Percentiles rank a stretch among this genome's conserved stretches.
Conservation (phyloP, 2,113 vertebrate genomes). For the Ammodytes marinus region DNA sequence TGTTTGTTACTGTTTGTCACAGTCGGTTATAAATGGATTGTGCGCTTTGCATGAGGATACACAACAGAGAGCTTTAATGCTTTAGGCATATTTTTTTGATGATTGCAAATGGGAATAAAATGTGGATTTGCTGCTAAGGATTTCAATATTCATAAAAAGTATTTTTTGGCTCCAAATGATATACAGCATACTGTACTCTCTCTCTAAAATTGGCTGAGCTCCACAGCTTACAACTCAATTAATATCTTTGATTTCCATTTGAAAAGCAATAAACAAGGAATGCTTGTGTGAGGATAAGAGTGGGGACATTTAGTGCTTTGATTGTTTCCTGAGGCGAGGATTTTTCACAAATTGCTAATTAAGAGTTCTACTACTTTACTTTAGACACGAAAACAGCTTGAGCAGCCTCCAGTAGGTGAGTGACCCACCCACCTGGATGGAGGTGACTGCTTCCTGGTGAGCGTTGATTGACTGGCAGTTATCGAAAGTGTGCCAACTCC, state of each 20-base stretch:
- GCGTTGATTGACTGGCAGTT: constrained; percentile 85
- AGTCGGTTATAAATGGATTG: constrained; percentile 66
- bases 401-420: constrained; percentile 26
- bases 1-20: constrained; percentile 28
- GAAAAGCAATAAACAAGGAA: constrained; percentile 63
- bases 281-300: constrained; percentile 38
- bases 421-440: constrained; percentile 82
- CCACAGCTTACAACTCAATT: constrained; percentile 52
- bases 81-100: constrained; percentile 67
- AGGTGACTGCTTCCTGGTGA: constrained; percentile 84
- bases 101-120: constrained; percentile 69
- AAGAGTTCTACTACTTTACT: constrained; percentile 38
- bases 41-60: constrained; percentile 59
- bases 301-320: constrained; percentile 28
- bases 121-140: constrained; percentile 57
- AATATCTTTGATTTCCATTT: constrained; percentile 73
- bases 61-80: constrained; percentile 73
- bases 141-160: constrained; percentile 71
- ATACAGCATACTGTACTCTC: constrained; percentile 35
- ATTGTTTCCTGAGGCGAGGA: constrained; percentile 35
- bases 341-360: constrained; percentile 57
- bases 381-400: constrained; percentile 41
- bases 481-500: constrained; percentile 84
- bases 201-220: constrained; percentile 59
- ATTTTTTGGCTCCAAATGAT: constrained; percentile 56